Conservation (phyloP, 2,888 invertebrate genomes). For the Himalopsyche japonica region DNA sequence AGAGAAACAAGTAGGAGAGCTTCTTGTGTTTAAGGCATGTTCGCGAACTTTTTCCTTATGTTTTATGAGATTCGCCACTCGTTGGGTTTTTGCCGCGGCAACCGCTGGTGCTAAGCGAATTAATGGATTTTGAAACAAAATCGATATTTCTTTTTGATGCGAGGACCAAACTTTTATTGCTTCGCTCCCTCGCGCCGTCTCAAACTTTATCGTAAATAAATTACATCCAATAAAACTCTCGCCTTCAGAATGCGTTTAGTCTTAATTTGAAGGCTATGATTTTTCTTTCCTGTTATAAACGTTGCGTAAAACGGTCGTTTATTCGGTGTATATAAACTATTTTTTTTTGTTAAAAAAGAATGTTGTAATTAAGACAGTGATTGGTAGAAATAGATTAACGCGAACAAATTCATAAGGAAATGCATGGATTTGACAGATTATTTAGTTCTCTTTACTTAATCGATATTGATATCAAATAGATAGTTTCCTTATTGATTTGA, state of each 20-base stretch:
- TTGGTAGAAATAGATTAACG: too few relatives aligned
- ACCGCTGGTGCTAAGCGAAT: slow-evolving; percentile 10
- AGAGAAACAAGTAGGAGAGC: slow-evolving; percentile 3
- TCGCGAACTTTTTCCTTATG: slow-evolving; percentile 16
- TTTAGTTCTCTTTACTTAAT: too few relatives aligned
- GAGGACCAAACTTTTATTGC: slow-evolving; percentile 21
- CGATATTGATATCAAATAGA: too few relatives aligned
- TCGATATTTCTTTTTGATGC: slow-evolving; percentile 36
- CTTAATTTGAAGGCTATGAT: background rate
- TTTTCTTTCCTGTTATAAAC: background rate
- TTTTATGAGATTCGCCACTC: slow-evolving; percentile 24
- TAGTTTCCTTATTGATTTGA: too few relatives aligned
- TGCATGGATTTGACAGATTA: too few relatives aligned
- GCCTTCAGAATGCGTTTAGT: background rate
- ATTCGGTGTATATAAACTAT: too few relatives aligned
- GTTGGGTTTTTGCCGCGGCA: background rate
- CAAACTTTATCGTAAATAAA: slow-evolving; percentile 25
- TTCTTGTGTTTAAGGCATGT: slow-evolving; percentile 18
- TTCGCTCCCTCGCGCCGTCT: slow-evolving; percentile 4
- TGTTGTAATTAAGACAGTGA: too few relatives aligned
- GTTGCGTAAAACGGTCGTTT: background rate
- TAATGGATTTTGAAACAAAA: slow-evolving; percentile 38
- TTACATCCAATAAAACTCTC: slow-evolving; percentile 17
- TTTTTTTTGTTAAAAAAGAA: too few relatives aligned
- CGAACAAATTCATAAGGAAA: too few relatives aligned